Percentiles rank a stretch among this genome's conserved stretches.
Evolutionary conservation across 1,140 invertebrate genomes (phyloP).

Genomic region (Zaprionus davidi): DNA sequence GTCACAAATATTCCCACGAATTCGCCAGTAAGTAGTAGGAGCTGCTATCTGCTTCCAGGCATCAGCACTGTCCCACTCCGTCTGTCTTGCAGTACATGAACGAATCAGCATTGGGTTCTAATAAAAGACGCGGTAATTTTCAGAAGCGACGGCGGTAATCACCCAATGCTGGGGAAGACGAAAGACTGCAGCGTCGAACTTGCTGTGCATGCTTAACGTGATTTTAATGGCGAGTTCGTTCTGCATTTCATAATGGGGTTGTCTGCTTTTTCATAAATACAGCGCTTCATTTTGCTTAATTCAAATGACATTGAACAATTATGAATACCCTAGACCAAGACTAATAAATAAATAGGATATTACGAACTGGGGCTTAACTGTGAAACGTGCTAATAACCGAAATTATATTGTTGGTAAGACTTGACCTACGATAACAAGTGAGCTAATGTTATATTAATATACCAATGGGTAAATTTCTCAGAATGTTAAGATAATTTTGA

Average conservation of each 20-base stretch:
- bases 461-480: background rate
- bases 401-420: background rate
- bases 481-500: too few relatives aligned
- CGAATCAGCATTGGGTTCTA: constrained; percentile 73
- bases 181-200: constrained; percentile 59
- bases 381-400: background rate
- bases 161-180: constrained; percentile 40
- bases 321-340: constrained; percentile 8
- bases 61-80: constrained; percentile 48
- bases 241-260: constrained; percentile 46
- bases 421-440: background rate
- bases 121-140: constrained; percentile 58
- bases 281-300: constrained; percentile 19
- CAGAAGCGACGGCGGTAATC: constrained; percentile 72
- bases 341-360: background rate
- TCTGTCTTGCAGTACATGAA: constrained; percentile 52
- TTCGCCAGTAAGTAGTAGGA: constrained; percentile 42
- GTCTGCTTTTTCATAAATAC: constrained; percentile 34
- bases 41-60: constrained; percentile 50
- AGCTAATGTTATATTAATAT: background rate
- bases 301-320: constrained; percentile 65
- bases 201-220: constrained; percentile 67
- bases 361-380: background rate
- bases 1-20: constrained; percentile 75
- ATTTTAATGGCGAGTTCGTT: constrained; percentile 69